These are phyloP conservation scores for Atractosteus spatula DNA, from an alignment of 2,113 vertebrate genomes.

Conservation along the genomic window DNA sequence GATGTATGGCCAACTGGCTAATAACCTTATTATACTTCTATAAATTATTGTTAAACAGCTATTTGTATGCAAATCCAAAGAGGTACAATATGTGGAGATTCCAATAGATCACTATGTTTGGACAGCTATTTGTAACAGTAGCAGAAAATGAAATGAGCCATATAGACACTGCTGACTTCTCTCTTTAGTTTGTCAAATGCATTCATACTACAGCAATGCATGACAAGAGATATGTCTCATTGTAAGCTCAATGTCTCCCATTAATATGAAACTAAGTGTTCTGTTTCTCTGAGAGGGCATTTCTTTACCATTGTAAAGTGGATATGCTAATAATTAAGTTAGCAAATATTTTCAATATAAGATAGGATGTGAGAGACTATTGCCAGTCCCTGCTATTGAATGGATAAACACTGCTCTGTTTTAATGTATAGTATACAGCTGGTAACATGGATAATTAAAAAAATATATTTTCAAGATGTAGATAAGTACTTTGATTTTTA, in stretches of 20 bases:
- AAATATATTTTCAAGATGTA: too few relatives aligned
- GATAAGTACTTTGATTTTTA: too few relatives aligned
- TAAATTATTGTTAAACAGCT: constrained; percentile 1
- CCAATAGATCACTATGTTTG: too few relatives aligned
- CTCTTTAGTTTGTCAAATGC: too few relatives aligned
- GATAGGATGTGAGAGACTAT: not conserved
- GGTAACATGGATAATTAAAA: too few relatives aligned
- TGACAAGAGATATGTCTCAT: too few relatives aligned
- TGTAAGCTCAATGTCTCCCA: too few relatives aligned
- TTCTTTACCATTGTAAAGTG: constrained; percentile 8
- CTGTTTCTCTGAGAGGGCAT: constrained; percentile 14
- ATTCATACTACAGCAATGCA: too few relatives aligned
- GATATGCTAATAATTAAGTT: constrained; percentile 28
- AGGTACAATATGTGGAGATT: not conserved
- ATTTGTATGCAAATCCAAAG: not conserved
- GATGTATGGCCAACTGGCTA: not conserved
- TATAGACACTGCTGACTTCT: too few relatives aligned
- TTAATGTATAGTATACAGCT: too few relatives aligned
- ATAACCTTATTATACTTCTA: not conserved
- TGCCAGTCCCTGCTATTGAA: constrained; percentile 12
- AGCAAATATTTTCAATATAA: constrained; percentile 21
- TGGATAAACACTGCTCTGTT: not conserved
- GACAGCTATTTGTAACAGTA: too few relatives aligned
- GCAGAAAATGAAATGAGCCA: too few relatives aligned
- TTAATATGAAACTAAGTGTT: not conserved